Conservation (phyloP, 2,113 vertebrate genomes). For the Lates calcarifer region DNA sequence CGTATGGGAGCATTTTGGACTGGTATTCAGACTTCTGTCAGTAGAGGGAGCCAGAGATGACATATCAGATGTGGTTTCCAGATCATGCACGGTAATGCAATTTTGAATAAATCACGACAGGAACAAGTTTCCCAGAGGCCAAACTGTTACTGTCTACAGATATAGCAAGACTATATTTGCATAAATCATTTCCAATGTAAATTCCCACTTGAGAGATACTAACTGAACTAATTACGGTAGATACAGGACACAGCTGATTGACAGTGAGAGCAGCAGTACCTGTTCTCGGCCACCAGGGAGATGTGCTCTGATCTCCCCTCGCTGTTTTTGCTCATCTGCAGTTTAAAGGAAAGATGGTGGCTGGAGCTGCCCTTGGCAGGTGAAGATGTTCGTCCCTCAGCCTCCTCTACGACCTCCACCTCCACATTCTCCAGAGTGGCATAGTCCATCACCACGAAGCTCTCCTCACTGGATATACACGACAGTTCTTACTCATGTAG, state of each 20-base stretch:
- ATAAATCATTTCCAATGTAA: background rate
- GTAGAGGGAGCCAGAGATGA: conserved; percentile 71
- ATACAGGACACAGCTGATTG: background rate
- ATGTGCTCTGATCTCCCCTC: conserved; percentile 88
- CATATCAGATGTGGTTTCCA: background rate
- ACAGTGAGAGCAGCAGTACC: conserved; percentile 77
- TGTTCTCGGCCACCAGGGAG: conserved; percentile 86
- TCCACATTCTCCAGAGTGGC: conserved; percentile 88
- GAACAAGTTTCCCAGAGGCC: no score
- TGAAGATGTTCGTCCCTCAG: conserved; percentile 58
- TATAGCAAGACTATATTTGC: background rate
- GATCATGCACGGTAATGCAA: background rate
- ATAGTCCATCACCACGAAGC: conserved; percentile 90
- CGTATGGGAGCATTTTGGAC: background rate
- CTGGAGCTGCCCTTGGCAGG: conserved; percentile 67
- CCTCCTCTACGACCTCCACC: conserved; percentile 82
- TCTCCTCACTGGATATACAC: conserved; percentile 88
- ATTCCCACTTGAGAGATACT: background rate
- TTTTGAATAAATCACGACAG: conserved; percentile 1
- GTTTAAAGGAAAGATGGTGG: conserved; percentile 81
- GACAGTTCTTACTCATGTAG: background rate
- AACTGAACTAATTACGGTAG: background rate
- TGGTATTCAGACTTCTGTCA: conserved; percentile 38
- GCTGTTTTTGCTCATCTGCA: conserved; percentile 90
- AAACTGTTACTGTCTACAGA: background rate